These are phyloP conservation scores for Pseudococcus viburni DNA, from an alignment of 2,888 invertebrate genomes.

Conservation along the genomic window DNA sequence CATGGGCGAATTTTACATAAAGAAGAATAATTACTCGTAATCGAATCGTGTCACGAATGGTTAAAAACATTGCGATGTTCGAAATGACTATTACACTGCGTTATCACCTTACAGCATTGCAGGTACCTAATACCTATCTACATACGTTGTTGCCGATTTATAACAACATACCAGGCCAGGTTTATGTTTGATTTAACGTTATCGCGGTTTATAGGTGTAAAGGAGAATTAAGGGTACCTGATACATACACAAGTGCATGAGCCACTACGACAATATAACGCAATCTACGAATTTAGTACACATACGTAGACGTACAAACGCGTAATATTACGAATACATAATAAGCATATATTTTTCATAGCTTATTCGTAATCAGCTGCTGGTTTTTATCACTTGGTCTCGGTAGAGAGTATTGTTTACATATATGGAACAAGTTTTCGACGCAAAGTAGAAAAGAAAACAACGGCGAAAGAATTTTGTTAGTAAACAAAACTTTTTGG, in stretches of 20 bases:
- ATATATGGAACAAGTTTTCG: neutral
- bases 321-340: too few relatives aligned
- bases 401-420: constrained; percentile 3
- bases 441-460: constrained; percentile 12
- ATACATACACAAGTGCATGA: neutral
- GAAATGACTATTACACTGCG: neutral
- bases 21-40: constrained; percentile 37
- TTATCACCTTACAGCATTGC: constrained; percentile 16
- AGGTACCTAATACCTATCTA: too few relatives aligned
- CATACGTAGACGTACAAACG: too few relatives aligned
- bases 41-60: constrained; percentile 48
- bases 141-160: neutral
- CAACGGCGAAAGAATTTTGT: constrained; percentile 1
- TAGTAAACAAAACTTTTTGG: constrained; percentile 36
- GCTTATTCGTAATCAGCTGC: neutral
- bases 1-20: neutral
- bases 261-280: neutral
- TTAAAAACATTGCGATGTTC: neutral
- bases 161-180: neutral
- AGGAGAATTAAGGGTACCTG: neutral
- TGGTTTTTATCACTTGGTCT: neutral
- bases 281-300: too few relatives aligned
- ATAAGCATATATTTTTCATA: neutral
- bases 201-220: neutral
- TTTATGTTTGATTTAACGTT: constrained; percentile 26